Conservation (phyloP, 2,888 invertebrate genomes). For the Trichopria drosophilae region DNA sequence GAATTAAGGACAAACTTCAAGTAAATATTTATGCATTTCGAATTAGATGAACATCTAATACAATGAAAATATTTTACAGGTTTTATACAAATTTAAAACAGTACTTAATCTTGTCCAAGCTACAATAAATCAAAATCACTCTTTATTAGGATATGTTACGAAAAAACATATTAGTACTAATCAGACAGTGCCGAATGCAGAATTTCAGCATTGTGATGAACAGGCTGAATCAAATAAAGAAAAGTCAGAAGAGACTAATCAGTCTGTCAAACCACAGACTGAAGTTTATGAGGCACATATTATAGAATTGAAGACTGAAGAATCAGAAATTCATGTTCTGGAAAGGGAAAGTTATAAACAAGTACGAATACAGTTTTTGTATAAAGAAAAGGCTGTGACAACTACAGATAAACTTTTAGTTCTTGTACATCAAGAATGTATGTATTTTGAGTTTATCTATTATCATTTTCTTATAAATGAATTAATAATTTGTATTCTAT, state of each 20-base stretch:
- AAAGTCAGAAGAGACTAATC: conserved; percentile 10
- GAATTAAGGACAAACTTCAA: conserved; percentile 46
- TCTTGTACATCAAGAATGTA: conserved; percentile 79
- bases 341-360: conserved; percentile 69
- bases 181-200: conserved; percentile 14
- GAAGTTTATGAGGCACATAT: conserved; percentile 68
- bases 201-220: conserved; percentile 12
- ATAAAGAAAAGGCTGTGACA: conserved; percentile 60
- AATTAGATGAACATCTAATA: conserved; percentile 16
- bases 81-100: conserved; percentile 67
- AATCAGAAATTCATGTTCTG: conserved; percentile 55
- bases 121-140: conserved; percentile 71
- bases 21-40: conserved; percentile 35
- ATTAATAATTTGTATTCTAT: conserved; percentile 12
- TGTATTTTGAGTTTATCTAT: conserved; percentile 50
- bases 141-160: conserved; percentile 70
- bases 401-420: conserved; percentile 69
- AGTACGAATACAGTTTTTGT: conserved; percentile 78
- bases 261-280: conserved; percentile 35
- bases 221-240: conserved; percentile 13
- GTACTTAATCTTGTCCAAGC: conserved; percentile 77
- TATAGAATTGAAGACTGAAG: conserved; percentile 63
- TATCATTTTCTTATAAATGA: conserved; percentile 11
- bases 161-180: conserved; percentile 59
- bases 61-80: conserved; percentile 42